Percentiles rank a stretch among this genome's conserved stretches.
These are phyloP conservation scores for Regulus satrapa DNA, from an alignment of 2,113 vertebrate genomes.

Conservation along the genomic window DNA sequence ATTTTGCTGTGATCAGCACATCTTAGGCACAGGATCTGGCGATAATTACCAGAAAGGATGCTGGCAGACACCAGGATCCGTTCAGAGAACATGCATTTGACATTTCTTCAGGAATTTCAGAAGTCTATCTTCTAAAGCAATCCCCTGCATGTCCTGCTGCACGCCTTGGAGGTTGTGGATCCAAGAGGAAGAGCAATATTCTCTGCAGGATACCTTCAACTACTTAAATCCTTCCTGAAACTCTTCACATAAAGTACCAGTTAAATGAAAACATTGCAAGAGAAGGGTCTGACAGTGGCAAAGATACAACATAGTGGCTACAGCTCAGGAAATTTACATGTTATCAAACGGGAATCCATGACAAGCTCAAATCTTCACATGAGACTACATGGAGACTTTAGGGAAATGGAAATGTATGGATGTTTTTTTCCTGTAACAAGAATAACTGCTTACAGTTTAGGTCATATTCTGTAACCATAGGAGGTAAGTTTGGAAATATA, in stretches of 20 bases:
- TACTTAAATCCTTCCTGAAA: background rate
- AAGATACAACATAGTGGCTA: background rate
- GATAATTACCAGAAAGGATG: background rate
- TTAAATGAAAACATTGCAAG: background rate
- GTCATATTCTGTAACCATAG: background rate
- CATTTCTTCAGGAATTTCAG: background rate
- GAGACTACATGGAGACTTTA: background rate
- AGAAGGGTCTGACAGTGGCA: background rate
- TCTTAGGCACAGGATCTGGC: background rate
- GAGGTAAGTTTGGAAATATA: conserved; percentile 30
- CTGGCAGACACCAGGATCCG: background rate
- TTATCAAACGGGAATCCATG: background rate
- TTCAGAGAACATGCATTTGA: background rate
- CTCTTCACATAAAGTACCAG: background rate
- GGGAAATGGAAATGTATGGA: conserved; percentile 2
- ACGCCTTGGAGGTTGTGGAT: background rate
- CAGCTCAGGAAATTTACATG: background rate
- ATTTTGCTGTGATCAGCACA: background rate
- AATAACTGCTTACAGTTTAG: background rate
- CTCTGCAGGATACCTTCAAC: background rate
- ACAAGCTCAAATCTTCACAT: background rate
- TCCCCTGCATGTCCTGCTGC: background rate
- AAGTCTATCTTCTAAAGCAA: background rate
- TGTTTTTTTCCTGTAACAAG: background rate
- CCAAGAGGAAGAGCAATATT: background rate